A percentile compares a stretch with the other conserved stretches of the same genome.
These are phyloP conservation scores for Alcis repandata DNA, from an alignment of 2,888 invertebrate species.

Conservation along the genomic window DNA sequence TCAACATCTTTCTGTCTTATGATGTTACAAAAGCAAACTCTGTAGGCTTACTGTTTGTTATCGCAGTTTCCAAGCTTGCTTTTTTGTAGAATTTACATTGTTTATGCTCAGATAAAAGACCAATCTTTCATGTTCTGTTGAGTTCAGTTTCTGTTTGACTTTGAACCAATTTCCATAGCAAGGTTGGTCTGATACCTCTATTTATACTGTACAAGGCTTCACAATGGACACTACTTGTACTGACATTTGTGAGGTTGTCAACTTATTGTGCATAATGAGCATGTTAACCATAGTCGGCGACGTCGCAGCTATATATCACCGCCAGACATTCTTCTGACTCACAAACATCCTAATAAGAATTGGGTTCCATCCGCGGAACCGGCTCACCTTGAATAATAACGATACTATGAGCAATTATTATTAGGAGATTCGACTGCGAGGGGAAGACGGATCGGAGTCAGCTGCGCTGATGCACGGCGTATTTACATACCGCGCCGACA, in stretches of 20 bases:
- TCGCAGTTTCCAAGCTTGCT: constrained; percentile 1
- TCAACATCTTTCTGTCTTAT: neutral
- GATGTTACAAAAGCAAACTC: constrained; percentile 10
- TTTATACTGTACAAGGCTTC: constrained; percentile 20
- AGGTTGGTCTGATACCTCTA: constrained; percentile 16
- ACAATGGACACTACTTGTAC: constrained; percentile 18
- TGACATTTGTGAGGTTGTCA: constrained; percentile 40
- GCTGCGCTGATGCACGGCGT: constrained; percentile 51
- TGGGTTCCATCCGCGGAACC: constrained; percentile 44
- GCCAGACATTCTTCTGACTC: constrained; percentile 51
- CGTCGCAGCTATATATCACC: constrained; percentile 44
- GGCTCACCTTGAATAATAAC: constrained; percentile 52
- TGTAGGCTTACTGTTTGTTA: constrained; percentile 3
- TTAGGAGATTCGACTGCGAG: constrained; percentile 44
- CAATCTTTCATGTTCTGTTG: constrained; percentile 13
- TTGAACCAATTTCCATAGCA: constrained; percentile 19
- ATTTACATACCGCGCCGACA: constrained; percentile 53
- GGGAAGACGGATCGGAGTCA: constrained; percentile 50
- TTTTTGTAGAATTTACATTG: constrained; percentile 6
- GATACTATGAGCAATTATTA: constrained; percentile 35
- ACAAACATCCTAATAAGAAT: constrained; percentile 51
- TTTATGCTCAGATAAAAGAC: constrained; percentile 16
- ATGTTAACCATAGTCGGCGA: constrained; percentile 45
- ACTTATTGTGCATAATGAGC: constrained; percentile 43
- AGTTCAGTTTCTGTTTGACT: constrained; percentile 15